Percentiles rank a stretch among this genome's conserved stretches.
Evolutionary conservation across 2,113 vertebrate species (phyloP).

Genomic region (Equus przewalskii): DNA sequence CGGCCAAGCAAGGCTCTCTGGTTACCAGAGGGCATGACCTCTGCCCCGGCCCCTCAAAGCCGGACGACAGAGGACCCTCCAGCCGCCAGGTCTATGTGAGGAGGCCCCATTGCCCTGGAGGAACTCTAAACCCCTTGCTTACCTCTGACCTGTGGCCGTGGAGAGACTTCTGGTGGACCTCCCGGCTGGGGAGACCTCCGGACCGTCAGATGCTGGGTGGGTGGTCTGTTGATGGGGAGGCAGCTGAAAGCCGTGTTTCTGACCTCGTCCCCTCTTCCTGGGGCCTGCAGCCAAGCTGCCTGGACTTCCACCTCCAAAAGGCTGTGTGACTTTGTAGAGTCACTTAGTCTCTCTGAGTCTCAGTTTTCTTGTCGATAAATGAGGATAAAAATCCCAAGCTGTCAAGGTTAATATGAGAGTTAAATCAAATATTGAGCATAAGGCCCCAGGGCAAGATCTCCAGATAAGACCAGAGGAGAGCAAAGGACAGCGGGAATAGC

Average conservation of each 20-base stretch:
- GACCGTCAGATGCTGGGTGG: neutral
- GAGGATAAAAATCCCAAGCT: neutral
- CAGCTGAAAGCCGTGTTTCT: neutral
- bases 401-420: neutral
- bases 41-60: slow-evolving; percentile 24
- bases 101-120: neutral
- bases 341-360: neutral
- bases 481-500: neutral
- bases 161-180: neutral
- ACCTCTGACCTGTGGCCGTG: slow-evolving; percentile 39
- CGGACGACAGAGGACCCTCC: neutral
- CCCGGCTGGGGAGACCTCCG: neutral
- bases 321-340: neutral
- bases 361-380: neutral
- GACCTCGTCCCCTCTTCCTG: neutral
- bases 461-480: neutral
- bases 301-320: neutral
- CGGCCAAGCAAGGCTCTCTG: slow-evolving; percentile 69
- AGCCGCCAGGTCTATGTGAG: neutral
- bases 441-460: neutral
- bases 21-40: slow-evolving; percentile 79
- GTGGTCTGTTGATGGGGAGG: neutral
- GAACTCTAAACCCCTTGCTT: slow-evolving; percentile 23
- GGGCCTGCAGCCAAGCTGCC: neutral
- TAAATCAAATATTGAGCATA: neutral